Conservation (phyloP, 2,797 vertebrate genomes). For the Danio kyathit region DNA sequence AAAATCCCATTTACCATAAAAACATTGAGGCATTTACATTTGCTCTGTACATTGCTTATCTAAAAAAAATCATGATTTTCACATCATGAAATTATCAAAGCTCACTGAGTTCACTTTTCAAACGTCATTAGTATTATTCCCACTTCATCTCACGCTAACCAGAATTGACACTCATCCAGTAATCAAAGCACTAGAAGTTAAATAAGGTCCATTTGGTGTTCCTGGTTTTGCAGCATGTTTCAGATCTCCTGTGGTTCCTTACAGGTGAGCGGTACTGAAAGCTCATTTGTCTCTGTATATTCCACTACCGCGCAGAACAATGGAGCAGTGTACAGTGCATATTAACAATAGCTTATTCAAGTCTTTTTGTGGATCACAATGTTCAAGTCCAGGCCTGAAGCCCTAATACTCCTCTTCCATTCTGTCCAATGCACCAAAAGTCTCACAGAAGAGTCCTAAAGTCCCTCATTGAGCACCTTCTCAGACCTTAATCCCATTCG, state of each 20-base stretch:
- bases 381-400: not conserved
- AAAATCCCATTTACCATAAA: not conserved
- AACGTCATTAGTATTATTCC: constrained; percentile 10
- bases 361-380: constrained; percentile 1
- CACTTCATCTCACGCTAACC: not conserved
- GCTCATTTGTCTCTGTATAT: constrained; percentile 2
- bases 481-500: constrained; percentile 63
- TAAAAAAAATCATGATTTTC: not conserved
- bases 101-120: not conserved
- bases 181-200: not conserved
- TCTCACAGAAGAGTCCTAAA: not conserved
- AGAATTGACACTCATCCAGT: constrained; percentile 6
- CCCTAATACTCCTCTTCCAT: not conserved
- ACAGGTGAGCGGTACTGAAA: constrained; percentile 13
- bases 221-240: not conserved
- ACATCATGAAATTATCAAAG: not conserved
- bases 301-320: constrained; percentile 25
- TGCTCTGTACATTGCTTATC: not conserved
- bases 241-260: constrained; percentile 15
- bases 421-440: not conserved
- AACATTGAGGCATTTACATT: not conserved
- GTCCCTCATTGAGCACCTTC: constrained; percentile 13
- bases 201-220: constrained; percentile 8
- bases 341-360: constrained; percentile 40
- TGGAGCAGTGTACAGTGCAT: constrained; percentile 17